Evolutionary conservation across 1,140 invertebrate genomes (phyloP), one percentile per base, ranked within the genome.

Genomic region (Drosophila triauraria): DNA sequence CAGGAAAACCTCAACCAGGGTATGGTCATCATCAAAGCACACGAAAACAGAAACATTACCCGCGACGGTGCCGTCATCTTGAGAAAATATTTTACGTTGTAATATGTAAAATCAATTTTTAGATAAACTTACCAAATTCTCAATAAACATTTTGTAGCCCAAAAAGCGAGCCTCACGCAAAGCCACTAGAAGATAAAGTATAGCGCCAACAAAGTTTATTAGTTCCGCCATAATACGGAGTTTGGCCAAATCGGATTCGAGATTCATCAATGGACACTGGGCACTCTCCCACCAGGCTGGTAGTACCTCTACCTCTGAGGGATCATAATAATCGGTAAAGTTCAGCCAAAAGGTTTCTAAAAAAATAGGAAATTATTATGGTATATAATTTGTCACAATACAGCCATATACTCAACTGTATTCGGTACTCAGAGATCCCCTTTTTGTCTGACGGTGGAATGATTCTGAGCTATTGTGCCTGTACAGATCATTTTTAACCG

Each of bases 21-120:
- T 93, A 99, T 96, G 6, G 95, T 93, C 80, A 98, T 93, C 93
- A 98, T 96, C 61, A 99, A 94, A 43, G 97, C 94, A 86, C 98
- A 98, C 0, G 98, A 99, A 85, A 98, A 95, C 56, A 99, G 94
- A 92, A 99, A 99, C 95, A 99, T 96, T 0, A 99, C 97, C 75
- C 98, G 94, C 3, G 97, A 97, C 8, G 92, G 92, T 17, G 97
- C 97, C 1, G 96, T 97, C 94, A 95, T 97, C 97, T 98, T 20
- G 0, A 27, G 9, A 17, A 15, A 51, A 5, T 7, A 27, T 38
- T 13, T 8, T 27, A 27, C n/a, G 17, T 20, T 13, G 12, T 7
- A 17, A 9, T 42, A 10, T n/a, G 0, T 10, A 23, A 6, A n/a
- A 10, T 23, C 1, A n/a, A 15, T 8, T 10, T 25, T 10, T 9